These are phyloP conservation scores for Thereva nobilitata DNA, from an alignment of 2,888 invertebrate species.

Conservation along the genomic window DNA sequence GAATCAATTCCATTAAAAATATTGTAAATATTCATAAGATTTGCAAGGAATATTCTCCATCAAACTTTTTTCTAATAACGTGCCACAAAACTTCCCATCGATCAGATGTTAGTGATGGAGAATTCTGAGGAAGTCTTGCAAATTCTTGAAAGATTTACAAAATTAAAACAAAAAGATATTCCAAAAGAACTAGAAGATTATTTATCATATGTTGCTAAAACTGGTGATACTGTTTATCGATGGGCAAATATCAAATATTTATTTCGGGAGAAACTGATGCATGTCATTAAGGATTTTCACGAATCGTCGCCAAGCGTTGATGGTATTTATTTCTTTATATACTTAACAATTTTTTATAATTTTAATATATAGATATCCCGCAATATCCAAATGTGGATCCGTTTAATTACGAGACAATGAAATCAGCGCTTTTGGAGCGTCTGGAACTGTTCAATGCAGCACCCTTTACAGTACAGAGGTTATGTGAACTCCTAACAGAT, in stretches of 20 bases:
- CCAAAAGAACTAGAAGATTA: constrained; percentile 89
- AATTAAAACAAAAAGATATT: constrained; percentile 76
- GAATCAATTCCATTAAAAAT: too few relatives aligned
- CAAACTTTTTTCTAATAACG: too few relatives aligned
- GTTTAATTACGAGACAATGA: constrained; percentile 88
- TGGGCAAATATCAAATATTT: constrained; percentile 87
- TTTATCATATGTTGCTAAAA: constrained; percentile 86
- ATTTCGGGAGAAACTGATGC: constrained; percentile 83
- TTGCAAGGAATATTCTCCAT: too few relatives aligned
- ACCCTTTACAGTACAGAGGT: constrained; percentile 93
- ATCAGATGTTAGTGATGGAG: constrained; percentile 64
- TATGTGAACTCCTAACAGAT: constrained; percentile 89
- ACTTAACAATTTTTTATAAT: background rate
- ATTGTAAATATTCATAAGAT: too few relatives aligned
- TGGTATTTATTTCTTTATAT: constrained; percentile 47
- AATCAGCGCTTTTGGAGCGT: constrained; percentile 77
- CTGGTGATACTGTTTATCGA: constrained; percentile 91
- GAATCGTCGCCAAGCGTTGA: constrained; percentile 70
- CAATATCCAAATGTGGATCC: constrained; percentile 90
- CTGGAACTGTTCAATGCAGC: constrained; percentile 84
- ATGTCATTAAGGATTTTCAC: constrained; percentile 85
- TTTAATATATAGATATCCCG: constrained; percentile 66
- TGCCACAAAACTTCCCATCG: too few relatives aligned
- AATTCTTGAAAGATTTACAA: constrained; percentile 81
- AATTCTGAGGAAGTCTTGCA: constrained; percentile 84